Evolutionary conservation across 2,113 vertebrate genomes (phyloP).

Genomic region (Mesitornis unicolor): DNA sequence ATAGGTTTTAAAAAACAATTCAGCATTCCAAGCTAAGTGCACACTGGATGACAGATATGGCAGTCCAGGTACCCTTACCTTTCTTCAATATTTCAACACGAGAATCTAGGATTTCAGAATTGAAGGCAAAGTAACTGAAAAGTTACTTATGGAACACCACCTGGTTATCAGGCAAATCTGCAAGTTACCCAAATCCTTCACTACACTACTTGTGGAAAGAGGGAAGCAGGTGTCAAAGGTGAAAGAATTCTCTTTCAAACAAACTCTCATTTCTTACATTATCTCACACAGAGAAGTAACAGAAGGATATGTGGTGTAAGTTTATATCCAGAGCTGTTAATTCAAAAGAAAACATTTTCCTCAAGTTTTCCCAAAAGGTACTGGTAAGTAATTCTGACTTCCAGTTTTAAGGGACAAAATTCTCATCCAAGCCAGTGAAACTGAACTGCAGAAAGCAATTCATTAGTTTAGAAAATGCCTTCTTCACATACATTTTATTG

Average conservation of each 20-base stretch:
- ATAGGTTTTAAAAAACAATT: background rate
- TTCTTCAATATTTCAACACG: background rate
- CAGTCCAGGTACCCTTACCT: background rate
- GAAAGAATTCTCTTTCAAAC: background rate
- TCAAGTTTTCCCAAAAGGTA: background rate
- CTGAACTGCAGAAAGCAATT: background rate
- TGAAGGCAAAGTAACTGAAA: background rate
- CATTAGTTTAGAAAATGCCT: background rate
- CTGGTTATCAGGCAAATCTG: background rate
- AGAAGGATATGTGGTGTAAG: fast-evolving
- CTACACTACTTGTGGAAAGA: background rate
- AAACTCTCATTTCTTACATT: background rate
- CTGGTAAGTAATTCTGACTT: background rate
- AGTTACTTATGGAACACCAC: background rate
- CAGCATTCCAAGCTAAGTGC: background rate
- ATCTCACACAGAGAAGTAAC: background rate
- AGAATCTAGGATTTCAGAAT: background rate
- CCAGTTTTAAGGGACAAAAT: background rate
- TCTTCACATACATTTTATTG: background rate
- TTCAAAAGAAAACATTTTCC: background rate
- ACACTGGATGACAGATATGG: background rate
- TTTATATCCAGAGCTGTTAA: background rate
- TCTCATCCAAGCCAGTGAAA: background rate
- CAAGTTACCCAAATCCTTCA: background rate
- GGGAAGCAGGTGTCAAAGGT: background rate